Evolutionary conservation across 2,797 vertebrate genomes (phyloP).

Genomic region (Dermochelys coriacea): DNA sequence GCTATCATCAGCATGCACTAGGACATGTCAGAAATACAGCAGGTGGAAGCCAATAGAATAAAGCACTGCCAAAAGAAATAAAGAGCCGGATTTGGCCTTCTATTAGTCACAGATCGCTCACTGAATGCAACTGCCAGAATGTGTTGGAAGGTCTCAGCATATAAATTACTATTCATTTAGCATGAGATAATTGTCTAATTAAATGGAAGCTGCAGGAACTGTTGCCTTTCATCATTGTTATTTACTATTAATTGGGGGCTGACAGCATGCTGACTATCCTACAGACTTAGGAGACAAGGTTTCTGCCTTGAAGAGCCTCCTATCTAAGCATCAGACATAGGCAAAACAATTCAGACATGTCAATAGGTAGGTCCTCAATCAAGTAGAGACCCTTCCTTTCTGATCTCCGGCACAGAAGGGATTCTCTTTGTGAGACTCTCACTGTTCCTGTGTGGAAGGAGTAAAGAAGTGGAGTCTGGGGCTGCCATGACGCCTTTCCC

Average conservation of each 20-base stretch:
- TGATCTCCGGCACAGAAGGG: neutral
- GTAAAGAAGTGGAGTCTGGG: neutral
- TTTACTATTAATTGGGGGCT: conserved; percentile 27
- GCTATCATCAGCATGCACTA: neutral
- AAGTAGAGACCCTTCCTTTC: neutral
- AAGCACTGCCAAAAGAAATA: conserved; percentile 26
- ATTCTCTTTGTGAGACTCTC: neutral
- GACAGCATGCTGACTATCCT: neutral
- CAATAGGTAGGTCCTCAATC: neutral
- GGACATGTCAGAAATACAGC: conserved; percentile 3
- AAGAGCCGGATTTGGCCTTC: conserved; percentile 28
- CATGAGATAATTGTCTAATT: conserved; percentile 54
- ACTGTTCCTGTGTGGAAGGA: neutral
- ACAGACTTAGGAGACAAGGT: conserved; percentile 26
- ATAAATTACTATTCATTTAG: conserved; percentile 51
- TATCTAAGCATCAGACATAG: neutral
- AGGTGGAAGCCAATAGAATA: conserved; percentile 51
- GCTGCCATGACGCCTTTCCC: neutral
- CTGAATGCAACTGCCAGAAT: conserved; percentile 35
- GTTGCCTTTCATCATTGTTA: conserved; percentile 37
- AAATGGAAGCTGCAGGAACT: conserved; percentile 5
- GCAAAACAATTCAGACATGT: neutral
- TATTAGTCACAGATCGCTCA: conserved; percentile 61
- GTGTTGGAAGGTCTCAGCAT: conserved; percentile 45
- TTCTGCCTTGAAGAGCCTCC: conserved; percentile 23